Percentiles rank a stretch among this genome's conserved stretches.
These are phyloP conservation scores for Prosapia bicincta DNA, from an alignment of 2,888 invertebrate genomes.

Conservation along the genomic window DNA sequence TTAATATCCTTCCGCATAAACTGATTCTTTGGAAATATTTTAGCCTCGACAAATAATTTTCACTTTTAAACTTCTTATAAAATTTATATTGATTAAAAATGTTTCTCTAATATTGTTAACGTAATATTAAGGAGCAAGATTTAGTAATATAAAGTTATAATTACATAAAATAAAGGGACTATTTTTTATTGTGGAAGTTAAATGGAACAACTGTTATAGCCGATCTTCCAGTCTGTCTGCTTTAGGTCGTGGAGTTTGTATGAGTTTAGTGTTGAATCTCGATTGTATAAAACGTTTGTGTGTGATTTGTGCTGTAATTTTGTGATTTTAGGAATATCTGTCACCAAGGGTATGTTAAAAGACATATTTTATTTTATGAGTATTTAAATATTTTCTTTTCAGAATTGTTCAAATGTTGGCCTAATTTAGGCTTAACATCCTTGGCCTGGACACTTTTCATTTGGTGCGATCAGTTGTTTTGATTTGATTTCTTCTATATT, in stretches of 20 bases:
- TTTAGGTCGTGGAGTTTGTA: not conserved
- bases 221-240: not conserved
- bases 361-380: not conserved
- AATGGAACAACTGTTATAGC: not conserved
- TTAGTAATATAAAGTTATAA: no score
- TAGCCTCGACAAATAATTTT: not conserved
- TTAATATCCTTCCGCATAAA: slow-evolving; percentile 13
- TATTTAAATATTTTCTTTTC: no score
- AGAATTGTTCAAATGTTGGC: no score
- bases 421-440: not conserved
- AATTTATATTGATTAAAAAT: no score
- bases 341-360: not conserved
- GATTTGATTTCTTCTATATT: no score
- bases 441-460: not conserved
- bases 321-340: not conserved
- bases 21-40: not conserved
- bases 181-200: not conserved
- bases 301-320: not conserved
- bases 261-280: not conserved
- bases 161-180: not conserved
- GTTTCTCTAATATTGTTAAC: no score
- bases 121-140: no score
- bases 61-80: not conserved
- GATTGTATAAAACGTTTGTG: not conserved
- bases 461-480: not conserved